phyloP scores from a whole-genome alignment of 2,113 vertebrate genomes.

The Hippocampus abdominalis region DNA sequence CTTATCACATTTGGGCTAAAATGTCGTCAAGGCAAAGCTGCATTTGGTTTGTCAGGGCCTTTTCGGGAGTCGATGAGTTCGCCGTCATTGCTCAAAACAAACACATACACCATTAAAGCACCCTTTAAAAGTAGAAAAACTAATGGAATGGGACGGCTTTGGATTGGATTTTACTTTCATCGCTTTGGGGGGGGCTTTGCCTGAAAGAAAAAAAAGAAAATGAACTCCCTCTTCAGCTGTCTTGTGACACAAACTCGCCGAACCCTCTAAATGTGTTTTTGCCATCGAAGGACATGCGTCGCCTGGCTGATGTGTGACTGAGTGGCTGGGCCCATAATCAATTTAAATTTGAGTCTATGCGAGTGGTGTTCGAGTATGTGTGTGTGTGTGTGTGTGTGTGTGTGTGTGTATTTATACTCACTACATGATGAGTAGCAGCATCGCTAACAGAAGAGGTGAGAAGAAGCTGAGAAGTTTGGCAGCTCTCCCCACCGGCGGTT shows the following conservation, averaged over 20 bases:
- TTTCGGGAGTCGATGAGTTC: background rate
- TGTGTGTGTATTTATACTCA: constrained; percentile 36
- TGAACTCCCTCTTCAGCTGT: background rate
- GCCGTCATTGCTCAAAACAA: background rate
- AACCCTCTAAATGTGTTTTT: constrained; percentile 23
- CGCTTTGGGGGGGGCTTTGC: constrained; percentile 17
- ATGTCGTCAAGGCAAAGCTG: background rate
- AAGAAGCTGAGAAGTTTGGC: constrained; percentile 49
- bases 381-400: constrained; percentile 7
- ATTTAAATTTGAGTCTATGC: constrained; percentile 17
- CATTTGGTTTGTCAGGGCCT: background rate
- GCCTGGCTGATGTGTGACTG: constrained; percentile 27
- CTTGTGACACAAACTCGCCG: constrained; percentile 32
- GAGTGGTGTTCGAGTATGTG: constrained; percentile 16
- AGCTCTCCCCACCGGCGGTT: constrained; percentile 58
- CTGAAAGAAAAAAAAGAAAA: constrained; percentile 5
- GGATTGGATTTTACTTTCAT: constrained; percentile 26
- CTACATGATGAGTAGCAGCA: constrained; percentile 66
- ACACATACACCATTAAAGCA: background rate
- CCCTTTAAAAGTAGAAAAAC: constrained; percentile 25
- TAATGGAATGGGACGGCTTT: constrained; percentile 26
- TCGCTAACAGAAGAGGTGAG: constrained; percentile 62
- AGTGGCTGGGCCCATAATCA: constrained; percentile 27
- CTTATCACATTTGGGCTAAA: background rate
- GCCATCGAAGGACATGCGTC: constrained; percentile 26